Conservation (phyloP, 2,888 invertebrate genomes). For the Luperina testacea region DNA sequence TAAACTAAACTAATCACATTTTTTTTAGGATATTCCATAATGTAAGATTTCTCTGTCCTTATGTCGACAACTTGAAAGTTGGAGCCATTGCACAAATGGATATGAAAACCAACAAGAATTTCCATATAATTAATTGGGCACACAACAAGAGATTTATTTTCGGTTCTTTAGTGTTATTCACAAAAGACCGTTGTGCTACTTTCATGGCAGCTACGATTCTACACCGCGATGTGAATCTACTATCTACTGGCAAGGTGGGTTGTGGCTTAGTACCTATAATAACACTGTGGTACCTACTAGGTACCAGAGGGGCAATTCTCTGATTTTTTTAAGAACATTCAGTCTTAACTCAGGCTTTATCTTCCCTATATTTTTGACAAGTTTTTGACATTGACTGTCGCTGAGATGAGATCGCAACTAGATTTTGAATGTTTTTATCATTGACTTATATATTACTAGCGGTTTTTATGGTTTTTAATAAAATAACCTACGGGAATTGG, state of each 20-base stretch:
- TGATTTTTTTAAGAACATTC: background rate
- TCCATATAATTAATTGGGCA: slow-evolving; percentile 81
- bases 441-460: no score
- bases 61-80: slow-evolving; percentile 77
- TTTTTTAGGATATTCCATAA: slow-evolving; percentile 81
- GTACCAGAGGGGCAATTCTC: background rate
- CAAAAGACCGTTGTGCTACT: slow-evolving; percentile 92
- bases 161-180: slow-evolving; percentile 93
- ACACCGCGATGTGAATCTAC: slow-evolving; percentile 84
- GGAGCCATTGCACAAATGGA: slow-evolving; percentile 80
- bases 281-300: slow-evolving; percentile 33
- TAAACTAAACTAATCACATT: background rate
- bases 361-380: no score
- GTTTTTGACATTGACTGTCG: no score
- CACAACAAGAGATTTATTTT: slow-evolving; percentile 91
- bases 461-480: background rate
- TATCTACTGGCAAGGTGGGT: slow-evolving; percentile 79
- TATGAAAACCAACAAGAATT: slow-evolving; percentile 70
- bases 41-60: slow-evolving; percentile 82
- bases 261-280: background rate
- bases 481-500: background rate
- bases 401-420: no score
- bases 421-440: background rate
- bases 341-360: no score
- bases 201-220: slow-evolving; percentile 92